These are phyloP conservation scores for Mythimna pallens DNA, from an alignment of 2,888 invertebrate genomes.

Conservation along the genomic window DNA sequence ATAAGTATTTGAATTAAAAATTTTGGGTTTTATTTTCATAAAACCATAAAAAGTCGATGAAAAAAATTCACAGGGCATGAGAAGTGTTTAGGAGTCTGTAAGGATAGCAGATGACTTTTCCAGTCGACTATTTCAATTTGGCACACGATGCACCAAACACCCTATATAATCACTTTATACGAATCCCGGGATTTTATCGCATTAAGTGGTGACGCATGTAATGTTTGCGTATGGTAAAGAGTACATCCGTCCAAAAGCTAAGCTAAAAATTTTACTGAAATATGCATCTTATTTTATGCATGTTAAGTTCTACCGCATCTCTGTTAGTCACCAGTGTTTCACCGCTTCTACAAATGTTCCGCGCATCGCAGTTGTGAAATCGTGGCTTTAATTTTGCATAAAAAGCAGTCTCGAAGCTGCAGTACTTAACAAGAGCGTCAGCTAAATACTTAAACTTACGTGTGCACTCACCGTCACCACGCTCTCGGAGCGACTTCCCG, in stretches of 20 bases:
- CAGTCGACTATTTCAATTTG: no score
- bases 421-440: conserved; percentile 43
- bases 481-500: conserved; percentile 19
- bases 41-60: no score
- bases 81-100: no score
- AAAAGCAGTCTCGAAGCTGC: conserved; percentile 41
- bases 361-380: neutral
- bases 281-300: neutral
- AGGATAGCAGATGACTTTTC: no score
- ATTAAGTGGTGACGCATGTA: neutral
- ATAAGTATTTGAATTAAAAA: no score
- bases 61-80: no score
- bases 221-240: neutral
- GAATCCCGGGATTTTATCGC: neutral
- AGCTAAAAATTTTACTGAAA: neutral
- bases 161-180: no score
- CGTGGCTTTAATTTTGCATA: conserved; percentile 34
- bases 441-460: conserved; percentile 49
- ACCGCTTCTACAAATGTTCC: neutral
- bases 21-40: no score
- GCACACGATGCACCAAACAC: no score
- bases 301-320: neutral
- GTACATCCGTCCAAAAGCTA: neutral
- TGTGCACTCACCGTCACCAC: conserved; percentile 30
- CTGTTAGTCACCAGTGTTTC: neutral